These are phyloP conservation scores for Neotragus pygmaeus DNA, from an alignment of 2,113 vertebrate genomes.

Conservation along the genomic window DNA sequence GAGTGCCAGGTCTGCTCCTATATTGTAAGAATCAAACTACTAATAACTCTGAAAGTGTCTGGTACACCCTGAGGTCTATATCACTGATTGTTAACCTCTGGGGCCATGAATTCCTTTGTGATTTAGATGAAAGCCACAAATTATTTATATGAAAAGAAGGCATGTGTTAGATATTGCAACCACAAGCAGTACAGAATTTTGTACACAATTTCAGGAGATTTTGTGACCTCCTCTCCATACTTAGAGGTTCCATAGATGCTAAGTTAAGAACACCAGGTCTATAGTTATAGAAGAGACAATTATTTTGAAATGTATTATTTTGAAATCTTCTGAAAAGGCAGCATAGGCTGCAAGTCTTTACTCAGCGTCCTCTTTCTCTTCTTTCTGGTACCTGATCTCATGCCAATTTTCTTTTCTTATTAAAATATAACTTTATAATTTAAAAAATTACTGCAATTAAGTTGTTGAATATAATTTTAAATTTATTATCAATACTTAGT, in stretches of 20 bases:
- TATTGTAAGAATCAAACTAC: conserved; percentile 14
- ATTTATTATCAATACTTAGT: background rate
- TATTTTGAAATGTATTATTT: background rate
- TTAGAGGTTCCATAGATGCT: background rate
- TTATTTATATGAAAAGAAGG: background rate
- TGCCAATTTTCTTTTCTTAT: background rate
- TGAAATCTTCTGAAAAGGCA: background rate
- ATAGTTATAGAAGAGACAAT: background rate
- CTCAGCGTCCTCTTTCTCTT: background rate
- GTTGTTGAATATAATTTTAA: background rate
- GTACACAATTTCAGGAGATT: background rate
- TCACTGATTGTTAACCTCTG: background rate
- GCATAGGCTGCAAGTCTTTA: background rate
- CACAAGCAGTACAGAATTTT: background rate
- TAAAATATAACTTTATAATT: background rate
- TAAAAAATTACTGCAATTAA: background rate
- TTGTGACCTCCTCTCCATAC: background rate
- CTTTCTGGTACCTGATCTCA: background rate
- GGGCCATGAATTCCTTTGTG: background rate
- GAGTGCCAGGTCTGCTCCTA: background rate
- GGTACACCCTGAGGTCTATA: background rate
- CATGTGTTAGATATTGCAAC: background rate
- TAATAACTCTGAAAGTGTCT: background rate
- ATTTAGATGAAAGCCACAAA: background rate
- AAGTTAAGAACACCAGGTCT: background rate